A percentile compares a stretch with the other conserved stretches of the same genome.
Evolutionary conservation across 2,888 invertebrate genomes (phyloP).

Genomic region (Trissolcus brochymenae): DNA sequence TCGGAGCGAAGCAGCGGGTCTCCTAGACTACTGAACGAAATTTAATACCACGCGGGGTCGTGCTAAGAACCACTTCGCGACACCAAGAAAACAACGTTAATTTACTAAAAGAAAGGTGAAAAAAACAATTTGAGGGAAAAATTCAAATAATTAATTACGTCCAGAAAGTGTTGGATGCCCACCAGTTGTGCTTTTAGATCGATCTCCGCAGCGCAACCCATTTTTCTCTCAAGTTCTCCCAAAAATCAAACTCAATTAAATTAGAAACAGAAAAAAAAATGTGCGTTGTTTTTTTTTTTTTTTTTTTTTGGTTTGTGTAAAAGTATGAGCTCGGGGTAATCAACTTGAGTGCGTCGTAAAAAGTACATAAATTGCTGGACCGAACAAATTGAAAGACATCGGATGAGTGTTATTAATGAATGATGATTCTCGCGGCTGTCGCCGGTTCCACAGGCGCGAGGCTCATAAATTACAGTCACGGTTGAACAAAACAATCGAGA

Average conservation of each 20-base stretch:
- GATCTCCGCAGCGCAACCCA: too few species aligned
- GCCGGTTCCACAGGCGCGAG: conserved; percentile 25
- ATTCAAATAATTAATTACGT: not conserved
- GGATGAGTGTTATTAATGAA: conserved; percentile 40
- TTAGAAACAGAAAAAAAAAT: too few species aligned
- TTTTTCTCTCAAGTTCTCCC: too few species aligned
- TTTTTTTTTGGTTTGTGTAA: too few species aligned
- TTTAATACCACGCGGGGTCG: conserved; percentile 67
- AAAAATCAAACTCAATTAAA: too few species aligned
- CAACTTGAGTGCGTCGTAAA: not conserved
- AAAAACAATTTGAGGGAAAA: conserved; percentile 3
- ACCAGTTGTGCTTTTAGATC: too few species aligned
- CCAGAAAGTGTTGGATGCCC: too few species aligned
- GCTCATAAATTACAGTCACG: conserved; percentile 40
- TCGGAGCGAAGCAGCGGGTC: conserved; percentile 71
- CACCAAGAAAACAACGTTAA: conserved; percentile 29
- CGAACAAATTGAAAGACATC: conserved; percentile 30
- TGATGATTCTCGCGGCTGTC: conserved; percentile 29
- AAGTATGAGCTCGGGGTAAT: too few species aligned
- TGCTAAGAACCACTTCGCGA: too few species aligned
- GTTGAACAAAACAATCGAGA: conserved; percentile 43
- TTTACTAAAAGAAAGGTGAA: conserved; percentile 11
- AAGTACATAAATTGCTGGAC: not conserved
- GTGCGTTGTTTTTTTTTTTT: too few species aligned
- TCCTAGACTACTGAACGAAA: conserved; percentile 71